These are phyloP conservation scores for Drosophila putrida DNA, from an alignment of 2,888 invertebrate species.

Conservation along the genomic window DNA sequence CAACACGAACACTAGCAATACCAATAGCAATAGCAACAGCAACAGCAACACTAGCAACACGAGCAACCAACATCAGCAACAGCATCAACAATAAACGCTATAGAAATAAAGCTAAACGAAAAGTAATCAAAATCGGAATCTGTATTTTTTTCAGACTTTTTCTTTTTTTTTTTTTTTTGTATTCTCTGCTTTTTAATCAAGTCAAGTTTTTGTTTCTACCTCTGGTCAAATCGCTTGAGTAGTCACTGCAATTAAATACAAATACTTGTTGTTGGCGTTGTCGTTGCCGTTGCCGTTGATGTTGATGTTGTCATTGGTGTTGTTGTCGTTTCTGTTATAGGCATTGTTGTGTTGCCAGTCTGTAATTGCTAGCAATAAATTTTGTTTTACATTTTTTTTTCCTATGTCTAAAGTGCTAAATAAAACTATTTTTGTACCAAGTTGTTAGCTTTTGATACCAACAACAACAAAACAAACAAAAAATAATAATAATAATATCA, in stretches of 20 bases:
- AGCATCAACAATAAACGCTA: constrained; percentile 20
- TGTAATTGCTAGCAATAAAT: constrained; percentile 39
- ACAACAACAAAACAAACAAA: constrained; percentile 14
- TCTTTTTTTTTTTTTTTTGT: not conserved
- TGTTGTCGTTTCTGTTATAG: constrained; percentile 11
- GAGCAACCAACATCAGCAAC: constrained; percentile 2
- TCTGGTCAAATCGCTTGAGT: constrained; percentile 22
- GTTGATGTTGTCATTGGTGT: constrained; percentile 11
- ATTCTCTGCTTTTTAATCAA: constrained; percentile 3
- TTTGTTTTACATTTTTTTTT: constrained; percentile 35
- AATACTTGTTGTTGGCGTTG: constrained; percentile 20
- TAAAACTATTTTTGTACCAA: constrained; percentile 44
- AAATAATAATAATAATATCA: not conserved
- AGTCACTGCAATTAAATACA: constrained; percentile 43
- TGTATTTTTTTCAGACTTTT: constrained; percentile 16
- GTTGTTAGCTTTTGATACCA: constrained; percentile 50
- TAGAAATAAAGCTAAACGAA: constrained; percentile 3
- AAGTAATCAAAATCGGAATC: constrained; percentile 13
- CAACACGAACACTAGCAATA: constrained; percentile 6
- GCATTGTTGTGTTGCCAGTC: constrained; percentile 5
- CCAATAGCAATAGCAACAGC: not conserved
- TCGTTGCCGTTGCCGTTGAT: constrained; percentile 11
- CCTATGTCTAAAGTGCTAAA: constrained; percentile 44
- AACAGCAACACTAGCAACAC: constrained; percentile 13
- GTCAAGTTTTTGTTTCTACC: constrained; percentile 14